A percentile compares a stretch with the other conserved stretches of the same genome.
Conservation (phyloP, 2,888 invertebrate genomes). For the Panzeria rudis region DNA sequence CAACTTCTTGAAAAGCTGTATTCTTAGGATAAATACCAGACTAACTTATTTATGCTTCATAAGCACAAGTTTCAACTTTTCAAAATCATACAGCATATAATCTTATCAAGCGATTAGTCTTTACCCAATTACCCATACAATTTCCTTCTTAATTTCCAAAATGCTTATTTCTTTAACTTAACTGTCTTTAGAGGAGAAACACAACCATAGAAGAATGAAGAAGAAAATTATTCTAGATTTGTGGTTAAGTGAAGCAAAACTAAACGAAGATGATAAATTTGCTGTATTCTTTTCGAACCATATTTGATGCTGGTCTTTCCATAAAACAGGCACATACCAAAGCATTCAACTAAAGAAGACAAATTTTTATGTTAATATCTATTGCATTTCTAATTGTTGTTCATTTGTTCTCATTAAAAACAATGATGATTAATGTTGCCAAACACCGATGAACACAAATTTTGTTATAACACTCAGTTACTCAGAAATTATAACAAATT, state of each 20-base stretch:
- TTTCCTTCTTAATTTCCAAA: not conserved
- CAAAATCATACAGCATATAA: not conserved
- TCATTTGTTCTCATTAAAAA: slow-evolving; percentile 40
- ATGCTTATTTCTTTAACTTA: not conserved
- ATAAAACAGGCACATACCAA: slow-evolving; percentile 1
- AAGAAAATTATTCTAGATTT: slow-evolving; percentile 39
- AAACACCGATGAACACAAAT: slow-evolving; percentile 17
- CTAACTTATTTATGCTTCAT: not conserved
- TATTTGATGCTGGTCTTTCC: slow-evolving; percentile 40
- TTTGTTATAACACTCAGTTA: slow-evolving; percentile 2
- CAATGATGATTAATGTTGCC: slow-evolving; percentile 44
- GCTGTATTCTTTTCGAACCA: slow-evolving; percentile 11
- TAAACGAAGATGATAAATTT: slow-evolving; percentile 35
- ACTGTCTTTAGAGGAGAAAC: not conserved
- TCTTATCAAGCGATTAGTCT: not conserved
- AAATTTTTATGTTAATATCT: slow-evolving; percentile 55
- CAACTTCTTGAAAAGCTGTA: not conserved
- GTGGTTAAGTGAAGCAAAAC: slow-evolving; percentile 6
- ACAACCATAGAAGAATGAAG: not conserved
- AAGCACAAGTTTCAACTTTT: not conserved
- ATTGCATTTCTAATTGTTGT: slow-evolving; percentile 58
- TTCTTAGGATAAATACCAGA: not conserved
- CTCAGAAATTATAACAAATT: not conserved
- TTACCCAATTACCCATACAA: not conserved
- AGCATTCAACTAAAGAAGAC: slow-evolving; percentile 22